These are phyloP conservation scores for Hydrotaea diabolus DNA, from an alignment of 2,888 invertebrate species.

Conservation along the genomic window DNA sequence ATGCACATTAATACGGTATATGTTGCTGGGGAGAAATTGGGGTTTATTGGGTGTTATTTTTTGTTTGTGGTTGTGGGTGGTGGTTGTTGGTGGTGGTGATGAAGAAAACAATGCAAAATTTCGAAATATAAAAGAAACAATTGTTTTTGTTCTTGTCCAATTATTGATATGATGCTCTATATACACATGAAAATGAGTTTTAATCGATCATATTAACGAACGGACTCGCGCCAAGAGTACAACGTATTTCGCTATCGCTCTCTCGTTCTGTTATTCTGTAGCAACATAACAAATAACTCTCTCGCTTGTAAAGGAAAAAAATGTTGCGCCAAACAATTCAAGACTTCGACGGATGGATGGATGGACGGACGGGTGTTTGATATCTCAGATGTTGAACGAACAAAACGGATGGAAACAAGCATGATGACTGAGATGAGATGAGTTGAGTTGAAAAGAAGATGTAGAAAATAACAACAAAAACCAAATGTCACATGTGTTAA, in stretches of 20 bases:
- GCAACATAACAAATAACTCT: conserved; percentile 60
- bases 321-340: conserved; percentile 54
- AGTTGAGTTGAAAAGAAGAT: conserved; percentile 37
- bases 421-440: conserved; percentile 51
- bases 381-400: conserved; percentile 15
- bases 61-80: conserved; percentile 48
- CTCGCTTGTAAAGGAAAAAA: conserved; percentile 58
- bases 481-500: conserved; percentile 1
- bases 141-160: conserved; percentile 49
- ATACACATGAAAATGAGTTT: conserved; percentile 48
- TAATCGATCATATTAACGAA: conserved; percentile 24
- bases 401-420: conserved; percentile 51
- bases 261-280: conserved; percentile 29
- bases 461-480: conserved; percentile 13
- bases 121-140: conserved; percentile 51
- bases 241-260: neutral
- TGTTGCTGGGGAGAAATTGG: conserved; percentile 48
- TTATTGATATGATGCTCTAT: conserved; percentile 53
- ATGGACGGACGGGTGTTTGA: too few species aligned
- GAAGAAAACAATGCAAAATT: conserved; percentile 50
- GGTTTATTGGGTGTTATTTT: conserved; percentile 39
- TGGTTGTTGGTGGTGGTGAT: conserved; percentile 49
- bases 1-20: conserved; percentile 9
- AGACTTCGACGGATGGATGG: neutral
- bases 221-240: conserved; percentile 51